Percentiles rank a stretch among this genome's conserved stretches.
Evolutionary conservation across 2,797 vertebrate genomes (phyloP).

Genomic region (Chaetophractus vellerosus): DNA sequence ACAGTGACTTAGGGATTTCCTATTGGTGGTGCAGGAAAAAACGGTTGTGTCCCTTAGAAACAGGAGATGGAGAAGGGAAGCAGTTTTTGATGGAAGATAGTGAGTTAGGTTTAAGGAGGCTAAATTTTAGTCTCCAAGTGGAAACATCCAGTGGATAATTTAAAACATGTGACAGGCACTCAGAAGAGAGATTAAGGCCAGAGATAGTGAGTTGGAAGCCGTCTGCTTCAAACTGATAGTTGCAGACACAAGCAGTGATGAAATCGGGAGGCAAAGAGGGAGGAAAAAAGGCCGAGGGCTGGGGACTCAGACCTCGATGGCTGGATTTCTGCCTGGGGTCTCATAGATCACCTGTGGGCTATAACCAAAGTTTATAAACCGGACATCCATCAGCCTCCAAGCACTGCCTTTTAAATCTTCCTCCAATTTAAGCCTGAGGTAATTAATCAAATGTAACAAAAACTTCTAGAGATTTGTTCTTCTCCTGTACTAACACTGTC

Average conservation of each 20-base stretch:
- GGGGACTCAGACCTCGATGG: fast-evolving
- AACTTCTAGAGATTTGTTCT: conserved; percentile 48
- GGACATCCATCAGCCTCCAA: background rate
- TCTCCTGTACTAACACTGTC: conserved; percentile 34
- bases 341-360: fast-evolving
- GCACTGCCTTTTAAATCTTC: background rate
- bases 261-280: background rate
- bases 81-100: background rate
- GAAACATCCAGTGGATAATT: conserved; percentile 49
- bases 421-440: conserved; percentile 35
- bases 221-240: background rate
- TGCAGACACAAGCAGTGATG: background rate
- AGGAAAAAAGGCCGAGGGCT: background rate
- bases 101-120: background rate
- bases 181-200: conserved; percentile 8
- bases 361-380: background rate
- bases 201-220: background rate
- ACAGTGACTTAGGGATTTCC: background rate
- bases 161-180: conserved; percentile 24
- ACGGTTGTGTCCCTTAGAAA: background rate
- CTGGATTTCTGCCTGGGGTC: background rate
- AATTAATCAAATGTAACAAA: conserved; percentile 78
- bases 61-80: background rate
- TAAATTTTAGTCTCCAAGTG: conserved; percentile 1
- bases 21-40: background rate